These are phyloP conservation scores for Tetragnatha versicolor DNA, from an alignment of 1,140 invertebrate species.

Conservation along the genomic window DNA sequence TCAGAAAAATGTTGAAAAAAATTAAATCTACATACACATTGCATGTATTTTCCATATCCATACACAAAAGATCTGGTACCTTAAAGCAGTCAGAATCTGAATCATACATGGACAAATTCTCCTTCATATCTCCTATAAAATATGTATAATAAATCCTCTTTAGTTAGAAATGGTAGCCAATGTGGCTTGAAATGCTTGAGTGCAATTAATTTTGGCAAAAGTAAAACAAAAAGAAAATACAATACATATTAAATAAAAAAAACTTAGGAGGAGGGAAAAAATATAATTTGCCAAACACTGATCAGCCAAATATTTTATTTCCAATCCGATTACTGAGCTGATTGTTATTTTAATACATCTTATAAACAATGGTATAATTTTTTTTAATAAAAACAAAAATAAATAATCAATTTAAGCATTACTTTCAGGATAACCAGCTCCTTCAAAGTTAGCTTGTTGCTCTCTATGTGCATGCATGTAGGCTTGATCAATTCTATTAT, in stretches of 20 bases:
- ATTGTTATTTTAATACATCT: background rate
- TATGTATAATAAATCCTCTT: background rate
- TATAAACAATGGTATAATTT: background rate
- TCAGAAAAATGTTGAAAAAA: too few relatives aligned
- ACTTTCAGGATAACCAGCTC: background rate
- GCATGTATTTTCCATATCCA: constrained; percentile 38
- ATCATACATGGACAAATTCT: constrained; percentile 23
- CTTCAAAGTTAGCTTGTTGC: constrained; percentile 10
- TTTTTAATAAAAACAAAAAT: too few relatives aligned
- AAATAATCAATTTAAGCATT: too few relatives aligned
- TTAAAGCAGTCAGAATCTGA: constrained; percentile 26
- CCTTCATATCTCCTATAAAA: constrained; percentile 22
- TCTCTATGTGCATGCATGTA: constrained; percentile 10
- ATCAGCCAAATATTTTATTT: background rate
- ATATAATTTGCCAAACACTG: background rate
- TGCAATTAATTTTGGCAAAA: background rate
- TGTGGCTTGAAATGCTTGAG: background rate
- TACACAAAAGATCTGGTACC: constrained; percentile 26
- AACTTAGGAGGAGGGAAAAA: background rate
- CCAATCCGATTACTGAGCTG: background rate
- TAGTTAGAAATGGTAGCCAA: background rate
- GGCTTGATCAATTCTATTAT: background rate
- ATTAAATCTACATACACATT: constrained; percentile 17
- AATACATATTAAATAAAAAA: background rate
- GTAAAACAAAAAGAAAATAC: background rate